phyloP scores from a whole-genome alignment of 1,140 invertebrate species.

The Drosophila pseudoobscura region DNA sequence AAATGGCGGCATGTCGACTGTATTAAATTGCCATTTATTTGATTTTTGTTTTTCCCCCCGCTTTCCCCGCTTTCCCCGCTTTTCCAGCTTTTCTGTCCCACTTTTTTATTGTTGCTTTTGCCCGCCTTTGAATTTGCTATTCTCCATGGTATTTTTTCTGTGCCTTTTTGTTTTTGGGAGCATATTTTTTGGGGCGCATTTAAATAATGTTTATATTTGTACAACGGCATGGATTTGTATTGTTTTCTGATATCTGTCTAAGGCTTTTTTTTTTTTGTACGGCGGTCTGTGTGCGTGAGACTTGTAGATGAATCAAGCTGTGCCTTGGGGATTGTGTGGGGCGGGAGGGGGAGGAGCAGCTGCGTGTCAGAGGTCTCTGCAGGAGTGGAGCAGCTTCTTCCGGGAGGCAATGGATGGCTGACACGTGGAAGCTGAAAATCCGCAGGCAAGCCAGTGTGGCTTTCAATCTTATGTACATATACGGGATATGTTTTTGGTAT shows the following conservation, averaged over 20 bases:
- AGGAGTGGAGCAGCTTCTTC: constrained; percentile 4
- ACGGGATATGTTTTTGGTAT: constrained; percentile 5
- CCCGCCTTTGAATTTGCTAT: neutral
- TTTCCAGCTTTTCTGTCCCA: constrained; percentile 23
- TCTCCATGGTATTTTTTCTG: constrained; percentile 3
- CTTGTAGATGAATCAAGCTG: constrained; percentile 43
- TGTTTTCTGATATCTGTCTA: constrained; percentile 59
- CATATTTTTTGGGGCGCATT: constrained; percentile 71
- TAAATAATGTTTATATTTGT: constrained; percentile 75
- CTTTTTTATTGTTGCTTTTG: constrained; percentile 31
- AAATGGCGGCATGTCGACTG: constrained; percentile 70
- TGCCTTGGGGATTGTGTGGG: constrained; percentile 20
- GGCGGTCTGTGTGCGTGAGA: constrained; percentile 23
- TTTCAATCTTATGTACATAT: constrained; percentile 11
- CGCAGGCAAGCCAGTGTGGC: constrained; percentile 9
- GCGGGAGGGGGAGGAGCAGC: neutral
- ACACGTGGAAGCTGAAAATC: constrained; percentile 5
- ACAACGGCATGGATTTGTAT: constrained; percentile 63
- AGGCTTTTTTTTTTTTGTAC: constrained; percentile 12
- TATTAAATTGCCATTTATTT: constrained; percentile 81
- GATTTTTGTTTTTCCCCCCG: constrained; percentile 61
- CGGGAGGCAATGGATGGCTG: neutral
- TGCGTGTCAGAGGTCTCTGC: neutral
- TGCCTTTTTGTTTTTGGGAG: constrained; percentile 40
- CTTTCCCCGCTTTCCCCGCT: neutral